A percentile compares a stretch with the other conserved stretches of the same genome.
Conservation (phyloP, 2,797 vertebrate species). For the Galaxias olidus region DNA sequence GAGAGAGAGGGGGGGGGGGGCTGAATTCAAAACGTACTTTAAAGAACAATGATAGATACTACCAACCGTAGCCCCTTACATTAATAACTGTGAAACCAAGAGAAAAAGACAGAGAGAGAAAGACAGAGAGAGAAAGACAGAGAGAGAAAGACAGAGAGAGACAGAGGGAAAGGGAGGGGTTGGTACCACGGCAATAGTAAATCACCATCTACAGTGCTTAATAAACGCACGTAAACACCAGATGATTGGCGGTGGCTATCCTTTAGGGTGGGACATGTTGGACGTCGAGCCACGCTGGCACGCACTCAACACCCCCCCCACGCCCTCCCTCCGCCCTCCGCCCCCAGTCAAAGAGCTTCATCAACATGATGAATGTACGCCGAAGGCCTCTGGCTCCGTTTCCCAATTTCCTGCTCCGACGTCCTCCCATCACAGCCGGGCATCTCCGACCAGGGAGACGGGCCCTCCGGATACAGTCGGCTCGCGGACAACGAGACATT, state of each 20-base stretch:
- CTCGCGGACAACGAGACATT: slow-evolving; percentile 28
- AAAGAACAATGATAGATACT: too few species aligned
- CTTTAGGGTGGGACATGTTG: too few species aligned
- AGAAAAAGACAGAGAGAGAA: background rate
- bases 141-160: slow-evolving; percentile 6
- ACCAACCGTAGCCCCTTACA: too few species aligned
- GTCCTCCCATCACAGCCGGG: slow-evolving; percentile 32
- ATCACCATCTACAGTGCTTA: too few species aligned
- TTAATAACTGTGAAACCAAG: too few species aligned
- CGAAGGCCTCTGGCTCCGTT: slow-evolving; percentile 31
- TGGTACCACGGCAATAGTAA: background rate
- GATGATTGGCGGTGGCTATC: too few species aligned
- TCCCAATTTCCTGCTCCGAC: slow-evolving; percentile 40
- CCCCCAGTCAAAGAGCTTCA: slow-evolving; percentile 20
- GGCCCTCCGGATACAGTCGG: slow-evolving; percentile 15
- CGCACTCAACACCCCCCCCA: too few species aligned
- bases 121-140: background rate
- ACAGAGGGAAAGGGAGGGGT: slow-evolving; percentile 13
- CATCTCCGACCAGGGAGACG: slow-evolving; percentile 39
- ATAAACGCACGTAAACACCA: too few species aligned
- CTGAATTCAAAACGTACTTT: background rate
- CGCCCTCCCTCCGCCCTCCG: background rate
- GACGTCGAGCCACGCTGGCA: too few species aligned
- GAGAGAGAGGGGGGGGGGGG: background rate
- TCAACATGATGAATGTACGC: slow-evolving; percentile 33